Evolutionary conservation across 2,113 vertebrate genomes (phyloP), one percentile per base, ranked within the genome.

Genomic region (Phrynosoma blainvillii): DNA sequence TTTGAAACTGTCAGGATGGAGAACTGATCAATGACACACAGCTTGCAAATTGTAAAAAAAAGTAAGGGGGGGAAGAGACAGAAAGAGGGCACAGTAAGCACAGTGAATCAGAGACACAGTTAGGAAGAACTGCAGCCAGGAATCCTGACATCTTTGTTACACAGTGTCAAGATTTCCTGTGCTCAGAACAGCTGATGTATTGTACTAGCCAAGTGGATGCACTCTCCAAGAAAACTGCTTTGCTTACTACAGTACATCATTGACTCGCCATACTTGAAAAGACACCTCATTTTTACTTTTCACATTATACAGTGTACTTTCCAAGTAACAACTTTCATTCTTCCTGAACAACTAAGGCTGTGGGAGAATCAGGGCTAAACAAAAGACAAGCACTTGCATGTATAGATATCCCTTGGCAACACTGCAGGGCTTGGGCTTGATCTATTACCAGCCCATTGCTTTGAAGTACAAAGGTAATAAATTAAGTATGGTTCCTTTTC

Each of bases 121-220:
- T 79, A 65, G 75, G 88, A 89, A 82, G 54, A 66, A 87, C 56
- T 25, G 36, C 62, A 82, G 54, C 78, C 79, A 65, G 68, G 70
- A 82, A 47, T n/a, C 75, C 59, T 80, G 25, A 59, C 40, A 40
- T 13, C 14, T 42, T 90, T 92, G 76, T 75, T 92, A 83, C 90
- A 87, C 30, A 81, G 54, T 85, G 10, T 91, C 79, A 92, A 79
- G 56, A 80, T 79, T 89, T 94, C 86, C 82, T 32, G 47, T 79
- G 84, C 83, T 70, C 73, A 0, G 47, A 92, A 77, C 82, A 89
- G 77, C 25, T 12, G 81, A 62, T 0, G 5, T 0, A 59, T 73
- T 0, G 0, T 52, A 79, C 52, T 82, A 88, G 89, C 32, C 65
- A 92, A 82, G 84, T 18, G 70, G 18, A 0, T 87, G 56, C 68